These are phyloP conservation scores for Cryptus armator DNA, from an alignment of 2,888 invertebrate genomes.

Conservation along the genomic window DNA sequence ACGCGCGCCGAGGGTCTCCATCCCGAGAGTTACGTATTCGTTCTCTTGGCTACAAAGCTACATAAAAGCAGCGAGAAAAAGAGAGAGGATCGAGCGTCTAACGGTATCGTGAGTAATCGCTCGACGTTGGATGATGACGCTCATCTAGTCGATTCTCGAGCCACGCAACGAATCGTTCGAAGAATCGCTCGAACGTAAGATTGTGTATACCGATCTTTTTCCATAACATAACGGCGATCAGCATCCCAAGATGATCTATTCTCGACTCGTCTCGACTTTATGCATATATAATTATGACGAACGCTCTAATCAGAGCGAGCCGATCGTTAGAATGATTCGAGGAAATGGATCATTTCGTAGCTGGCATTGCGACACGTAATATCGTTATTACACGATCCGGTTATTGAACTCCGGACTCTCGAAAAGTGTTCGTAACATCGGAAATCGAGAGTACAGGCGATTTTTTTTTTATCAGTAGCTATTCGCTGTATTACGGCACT, in stretches of 20 bases:
- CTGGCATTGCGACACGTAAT: constrained; percentile 20
- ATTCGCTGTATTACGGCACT: neutral
- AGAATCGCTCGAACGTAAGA: constrained; percentile 37
- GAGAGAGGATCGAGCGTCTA: constrained; percentile 66
- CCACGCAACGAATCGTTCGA: constrained; percentile 59
- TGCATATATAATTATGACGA: constrained; percentile 44
- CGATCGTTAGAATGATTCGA: constrained; percentile 48
- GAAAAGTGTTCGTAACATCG: neutral
- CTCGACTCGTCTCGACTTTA: constrained; percentile 2
- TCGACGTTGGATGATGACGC: constrained; percentile 63
- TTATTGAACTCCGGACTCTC: constrained; percentile 47
- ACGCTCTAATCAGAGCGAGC: constrained; percentile 48
- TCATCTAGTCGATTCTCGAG: constrained; percentile 51
- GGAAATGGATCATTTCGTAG: constrained; percentile 21
- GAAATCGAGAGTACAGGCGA: constrained; percentile 10
- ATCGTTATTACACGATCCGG: constrained; percentile 39
- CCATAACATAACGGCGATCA: constrained; percentile 2
- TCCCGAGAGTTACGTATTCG: constrained; percentile 58
- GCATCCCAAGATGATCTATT: neutral
- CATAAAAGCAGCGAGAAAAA: constrained; percentile 11
- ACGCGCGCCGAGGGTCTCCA: constrained; percentile 28
- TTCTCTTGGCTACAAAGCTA: constrained; percentile 34
- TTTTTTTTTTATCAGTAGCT: constrained; percentile 12
- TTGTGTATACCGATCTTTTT: constrained; percentile 9
- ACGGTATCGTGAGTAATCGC: constrained; percentile 82